A percentile compares a stretch with the other conserved stretches of the same genome.
Evolutionary conservation across 2,113 vertebrate genomes (phyloP).

Genomic region (Mustela lutreola): DNA sequence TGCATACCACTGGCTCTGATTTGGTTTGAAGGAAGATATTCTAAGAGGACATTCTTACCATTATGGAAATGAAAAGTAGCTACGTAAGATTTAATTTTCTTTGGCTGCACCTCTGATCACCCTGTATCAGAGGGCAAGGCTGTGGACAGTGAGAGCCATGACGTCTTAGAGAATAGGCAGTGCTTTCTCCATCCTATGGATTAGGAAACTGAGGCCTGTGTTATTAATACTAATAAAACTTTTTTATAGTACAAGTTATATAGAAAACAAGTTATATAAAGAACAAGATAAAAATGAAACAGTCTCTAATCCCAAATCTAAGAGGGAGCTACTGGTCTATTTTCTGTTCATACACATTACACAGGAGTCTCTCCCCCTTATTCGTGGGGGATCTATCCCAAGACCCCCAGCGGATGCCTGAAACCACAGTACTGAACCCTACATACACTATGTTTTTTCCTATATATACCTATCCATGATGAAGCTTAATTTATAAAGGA

Average conservation of each 20-base stretch:
- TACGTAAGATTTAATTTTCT: not conserved
- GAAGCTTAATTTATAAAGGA: not conserved
- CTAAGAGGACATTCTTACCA: not conserved
- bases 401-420: not conserved
- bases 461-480: not conserved
- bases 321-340: not conserved
- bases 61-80: conserved; percentile 12
- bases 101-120: not conserved
- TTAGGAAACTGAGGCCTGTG: not conserved
- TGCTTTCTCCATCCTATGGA: not conserved
- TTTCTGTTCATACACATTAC: not conserved
- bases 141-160: not conserved
- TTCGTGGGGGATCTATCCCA: not conserved
- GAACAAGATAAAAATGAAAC: not conserved
- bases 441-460: not conserved
- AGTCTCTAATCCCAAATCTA: not conserved
- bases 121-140: not conserved
- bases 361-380: not conserved
- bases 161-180: not conserved
- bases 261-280: not conserved
- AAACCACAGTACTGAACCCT: not conserved
- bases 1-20: not conserved
- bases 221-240: not conserved
- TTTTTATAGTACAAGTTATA: not conserved
- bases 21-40: conserved; percentile 21